Base-by-base conservation (phyloP, 2,797 vertebrate species). In the Microhierax caerulescens region DNA sequence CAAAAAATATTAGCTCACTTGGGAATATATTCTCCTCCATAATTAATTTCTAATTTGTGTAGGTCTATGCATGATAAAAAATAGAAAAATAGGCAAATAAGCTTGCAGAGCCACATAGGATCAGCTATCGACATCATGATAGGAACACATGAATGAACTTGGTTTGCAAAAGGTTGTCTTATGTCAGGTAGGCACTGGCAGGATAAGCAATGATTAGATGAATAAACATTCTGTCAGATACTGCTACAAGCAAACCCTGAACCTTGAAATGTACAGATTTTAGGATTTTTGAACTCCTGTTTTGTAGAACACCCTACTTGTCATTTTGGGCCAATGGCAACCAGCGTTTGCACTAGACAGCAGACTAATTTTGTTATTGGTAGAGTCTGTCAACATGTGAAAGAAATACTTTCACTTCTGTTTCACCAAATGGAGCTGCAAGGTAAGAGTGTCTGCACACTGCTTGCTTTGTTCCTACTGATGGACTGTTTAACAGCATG, bases 381-480 rank as follows among this genome's bases (percentile, higher is more conserved):
- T 59, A 61, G 41, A 60, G 37, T 47, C 54, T 90, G 43, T 60
- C 72, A 89, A 20, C 51, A 36, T 22, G 77, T 84, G 76, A 79
- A 63, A 67, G 24, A 88, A 56, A 30, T 56, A 82, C 86, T 97
- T 97, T 97, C 94, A 95, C 90, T 97, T 97, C 73, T 72, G 68
- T 20, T 65, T 39, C 9, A 54, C 11, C 22, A 53, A 79, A 67
- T 8, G 39, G 75, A 92, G 72, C 60, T 72, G 72, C 53, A 28
- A 54, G 81, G 81, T 95, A 85, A n/a, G 56, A 56, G 72, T 28
- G 48, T 28, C 17, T 8, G 28, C 25, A 7, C 28, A 47, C 72
- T 88, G 50, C 48, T 91, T 43, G 14, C 57, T 91, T 83, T 80
- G 19, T 59, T 93, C 32, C 74, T 72, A 8, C 50, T 68, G 43